Evolutionary conservation across 2,888 invertebrate species (phyloP), one percentile per base, ranked within the genome.

Genomic region (Hypomecis punctinalis): DNA sequence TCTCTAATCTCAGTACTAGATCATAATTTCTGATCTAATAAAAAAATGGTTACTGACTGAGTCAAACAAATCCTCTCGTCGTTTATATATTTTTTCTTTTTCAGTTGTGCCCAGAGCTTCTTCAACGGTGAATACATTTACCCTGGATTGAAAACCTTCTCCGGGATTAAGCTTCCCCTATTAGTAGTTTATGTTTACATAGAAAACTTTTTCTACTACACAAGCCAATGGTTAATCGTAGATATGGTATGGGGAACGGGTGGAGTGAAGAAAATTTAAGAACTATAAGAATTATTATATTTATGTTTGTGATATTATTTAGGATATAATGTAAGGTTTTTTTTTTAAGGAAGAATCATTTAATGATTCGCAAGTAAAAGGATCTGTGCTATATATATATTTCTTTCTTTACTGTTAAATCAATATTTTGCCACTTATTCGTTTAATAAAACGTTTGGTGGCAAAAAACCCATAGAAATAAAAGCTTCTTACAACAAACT

Each of bases 131-230:
- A 84, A 69, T 84, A 82, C 61, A 72, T 90, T 6, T 91, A 91
- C 63, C 90, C 91, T 10, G 77, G 83, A 0, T 68, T 90, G 0
- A 84, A 78, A 68, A 52, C 71, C 4, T 81, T 83, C 43, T 79
- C 77, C 6, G 74, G 75, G 0, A 61, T 74, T 5, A 82, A 86
- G 59, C 68, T 84, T 0, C 61, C 78, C 0, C 11, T 82, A 13
- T 68, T 89, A 13, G 53, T 77, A 5, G 40, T 78, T 0, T 89
- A 84, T 54, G 70, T 79, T 7, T 81, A 81, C 11, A 63, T 84
- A 5, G 86, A 86, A 68, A 82, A 83, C 67, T 76, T 86, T 5
- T 88, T 91, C 42, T 90, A 85, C 66, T 88, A 86, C 61, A 83
- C 79, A 0, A 78, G 82, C 9, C 90, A 90, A 67, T 91, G 88